Base-by-base conservation (phyloP, 2,888 invertebrate genomes). In the Xanthia togata region DNA sequence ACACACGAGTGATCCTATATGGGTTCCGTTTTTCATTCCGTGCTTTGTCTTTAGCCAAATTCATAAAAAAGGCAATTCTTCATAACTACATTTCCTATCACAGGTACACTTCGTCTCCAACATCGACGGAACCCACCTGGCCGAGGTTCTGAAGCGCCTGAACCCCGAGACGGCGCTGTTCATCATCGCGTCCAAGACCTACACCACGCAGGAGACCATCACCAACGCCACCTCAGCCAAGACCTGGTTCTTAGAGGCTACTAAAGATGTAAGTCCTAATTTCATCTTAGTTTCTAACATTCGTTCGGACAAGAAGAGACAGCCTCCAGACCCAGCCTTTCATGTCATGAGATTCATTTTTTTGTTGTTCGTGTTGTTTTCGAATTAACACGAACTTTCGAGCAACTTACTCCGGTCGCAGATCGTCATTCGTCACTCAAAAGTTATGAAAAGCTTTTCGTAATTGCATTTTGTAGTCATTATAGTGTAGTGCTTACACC, bases 211-310 rank as follows among this genome's bases (percentile, higher is more conserved):
- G 95, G 99, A 99, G 97, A 99, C 99, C 20, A 99, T 99, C 90
- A 99, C 99, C 73, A 99, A 99, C 96, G 99, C 99, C 23, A 98
- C 98, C 2, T 99, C 99, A 0, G 99, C 99, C n/a, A 99, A 99
- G 94, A 96, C 97, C 76, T 99, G 99, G 99, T 98, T 99, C 93
- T 94, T 99, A 86, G 97, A 97, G 26, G 97, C 97, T 83, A 98
- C 99, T 64, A 98, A 98, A 93, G 98, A 99, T 96, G 99, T 99
- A 95, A 97, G 97, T 79, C 20, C 0, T 38, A n/a, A n/a, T 20
- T 4, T 6, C 9, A 59, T 9, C 9, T 26, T 26, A 2, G 26
- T 57, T 57, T 57, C 12, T 14, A 57, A 26, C 26, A 57, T 26
- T 57, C 6, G 57, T n/a, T 26, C 5, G 14, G 14, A 26, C 2